A percentile compares a stretch with the other conserved stretches of the same genome.
Conservation (phyloP, 2,888 invertebrate genomes). For the Bugula neritina region DNA sequence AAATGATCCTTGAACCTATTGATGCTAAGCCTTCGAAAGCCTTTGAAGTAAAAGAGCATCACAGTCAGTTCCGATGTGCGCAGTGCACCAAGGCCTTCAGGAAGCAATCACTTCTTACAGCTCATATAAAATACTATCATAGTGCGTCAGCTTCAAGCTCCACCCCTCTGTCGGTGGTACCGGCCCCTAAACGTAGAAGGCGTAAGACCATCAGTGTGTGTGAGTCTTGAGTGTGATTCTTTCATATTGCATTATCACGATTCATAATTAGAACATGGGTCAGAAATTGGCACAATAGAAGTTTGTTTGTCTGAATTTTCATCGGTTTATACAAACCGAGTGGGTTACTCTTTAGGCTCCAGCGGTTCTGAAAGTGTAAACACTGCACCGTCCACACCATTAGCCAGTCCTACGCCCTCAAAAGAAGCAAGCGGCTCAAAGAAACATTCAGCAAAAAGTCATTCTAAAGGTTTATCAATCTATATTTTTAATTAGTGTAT, state of each 20-base stretch:
- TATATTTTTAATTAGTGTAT: neutral
- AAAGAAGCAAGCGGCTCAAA: neutral
- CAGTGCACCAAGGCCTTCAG: conserved; percentile 79
- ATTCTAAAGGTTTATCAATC: neutral
- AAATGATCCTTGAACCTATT: conserved; percentile 2
- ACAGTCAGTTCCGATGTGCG: conserved; percentile 52
- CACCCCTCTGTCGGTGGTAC: neutral
- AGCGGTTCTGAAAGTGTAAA: neutral
- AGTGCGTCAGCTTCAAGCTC: neutral
- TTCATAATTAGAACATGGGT: too few relatives aligned
- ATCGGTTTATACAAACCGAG: too few relatives aligned
- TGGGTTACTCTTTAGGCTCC: neutral
- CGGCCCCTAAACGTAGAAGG: neutral
- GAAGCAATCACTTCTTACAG: conserved; percentile 79
- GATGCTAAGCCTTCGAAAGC: conserved; percentile 39
- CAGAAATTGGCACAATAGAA: too few relatives aligned
- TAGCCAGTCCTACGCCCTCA: neutral
- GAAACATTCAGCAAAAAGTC: neutral
- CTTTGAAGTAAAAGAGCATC: conserved; percentile 50
- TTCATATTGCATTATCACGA: too few relatives aligned
- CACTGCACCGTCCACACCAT: neutral
- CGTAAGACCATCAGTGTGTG: conserved; percentile 10
- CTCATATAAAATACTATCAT: conserved; percentile 93
- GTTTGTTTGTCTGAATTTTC: too few relatives aligned
- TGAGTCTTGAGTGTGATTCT: neutral